A percentile compares a stretch with the other conserved stretches of the same genome.
Evolutionary conservation across 2,888 invertebrate genomes (phyloP).

Genomic region (Pemphredon lugubris): DNA sequence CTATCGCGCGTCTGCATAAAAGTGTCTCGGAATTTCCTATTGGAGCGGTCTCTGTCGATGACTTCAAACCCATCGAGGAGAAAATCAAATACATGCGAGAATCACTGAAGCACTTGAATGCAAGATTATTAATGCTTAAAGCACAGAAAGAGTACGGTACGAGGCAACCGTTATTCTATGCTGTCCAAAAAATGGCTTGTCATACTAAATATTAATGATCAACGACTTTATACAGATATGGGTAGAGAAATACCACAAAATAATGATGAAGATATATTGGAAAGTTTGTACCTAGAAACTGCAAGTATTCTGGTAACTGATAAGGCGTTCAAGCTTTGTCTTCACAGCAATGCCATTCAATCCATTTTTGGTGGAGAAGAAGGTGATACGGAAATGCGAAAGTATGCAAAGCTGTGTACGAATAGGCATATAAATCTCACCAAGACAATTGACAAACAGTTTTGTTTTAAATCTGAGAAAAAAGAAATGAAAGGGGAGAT

Average conservation of each 20-base stretch:
- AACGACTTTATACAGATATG: too few relatives aligned
- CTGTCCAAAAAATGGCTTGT: too few relatives aligned
- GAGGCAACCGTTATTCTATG: too few relatives aligned
- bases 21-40: conserved; percentile 59
- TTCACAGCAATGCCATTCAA: conserved; percentile 57
- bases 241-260: background rate
- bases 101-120: conserved; percentile 51
- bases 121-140: conserved; percentile 54
- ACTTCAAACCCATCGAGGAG: conserved; percentile 62
- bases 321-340: conserved; percentile 47
- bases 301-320: conserved; percentile 44
- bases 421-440: background rate
- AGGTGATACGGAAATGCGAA: conserved; percentile 34
- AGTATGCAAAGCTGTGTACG: conserved; percentile 42
- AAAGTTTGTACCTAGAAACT: conserved; percentile 43
- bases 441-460: background rate
- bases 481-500: background rate
- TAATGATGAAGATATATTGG: conserved; percentile 16
- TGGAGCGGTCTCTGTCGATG: conserved; percentile 59
- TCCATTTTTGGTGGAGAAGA: conserved; percentile 48
- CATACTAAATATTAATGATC: too few relatives aligned
- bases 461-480: too few relatives aligned
- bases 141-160: conserved; percentile 44
- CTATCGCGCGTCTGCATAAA: conserved; percentile 30
- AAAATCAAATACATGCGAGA: conserved; percentile 54